phyloP scores from a whole-genome alignment of 2,797 vertebrate genomes.

The Cephalopachus bancanus region DNA sequence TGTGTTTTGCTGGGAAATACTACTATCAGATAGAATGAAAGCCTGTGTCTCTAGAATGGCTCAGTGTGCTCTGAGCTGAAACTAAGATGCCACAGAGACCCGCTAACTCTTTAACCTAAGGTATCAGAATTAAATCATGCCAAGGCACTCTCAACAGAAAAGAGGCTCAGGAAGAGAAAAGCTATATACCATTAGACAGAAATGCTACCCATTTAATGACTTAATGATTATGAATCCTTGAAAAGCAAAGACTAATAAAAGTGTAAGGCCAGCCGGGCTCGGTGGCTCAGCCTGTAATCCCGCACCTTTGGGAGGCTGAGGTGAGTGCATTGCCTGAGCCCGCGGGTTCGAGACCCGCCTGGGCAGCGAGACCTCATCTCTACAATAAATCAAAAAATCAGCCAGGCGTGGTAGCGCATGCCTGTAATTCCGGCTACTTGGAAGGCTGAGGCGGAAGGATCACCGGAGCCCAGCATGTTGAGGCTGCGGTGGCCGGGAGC shows the following conservation, averaged over 20 bases:
- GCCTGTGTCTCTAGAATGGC: background rate
- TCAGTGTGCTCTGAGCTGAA: background rate
- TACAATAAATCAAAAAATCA: too few relatives aligned
- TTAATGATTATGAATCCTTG: background rate
- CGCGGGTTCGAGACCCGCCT: too few relatives aligned
- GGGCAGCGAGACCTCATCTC: too few relatives aligned
- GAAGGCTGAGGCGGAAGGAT: too few relatives aligned
- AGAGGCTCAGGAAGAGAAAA: background rate
- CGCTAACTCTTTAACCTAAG: background rate
- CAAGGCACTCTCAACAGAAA: background rate
- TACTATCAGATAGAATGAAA: background rate
- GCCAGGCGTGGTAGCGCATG: too few relatives aligned
- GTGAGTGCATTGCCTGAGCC: too few relatives aligned
- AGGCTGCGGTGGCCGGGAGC: too few relatives aligned
- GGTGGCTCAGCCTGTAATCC: too few relatives aligned
- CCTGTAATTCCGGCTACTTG: too few relatives aligned
- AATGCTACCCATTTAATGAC: background rate
- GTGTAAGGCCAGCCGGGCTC: background rate
- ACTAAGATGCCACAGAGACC: background rate
- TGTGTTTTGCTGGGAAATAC: background rate
- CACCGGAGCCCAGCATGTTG: too few relatives aligned
- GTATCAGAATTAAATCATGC: background rate
- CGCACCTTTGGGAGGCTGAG: too few relatives aligned
- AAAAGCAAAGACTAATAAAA: background rate
- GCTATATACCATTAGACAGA: background rate